Conservation (phyloP, 2,113 vertebrate genomes). For the Apodemus speciosus region DNA sequence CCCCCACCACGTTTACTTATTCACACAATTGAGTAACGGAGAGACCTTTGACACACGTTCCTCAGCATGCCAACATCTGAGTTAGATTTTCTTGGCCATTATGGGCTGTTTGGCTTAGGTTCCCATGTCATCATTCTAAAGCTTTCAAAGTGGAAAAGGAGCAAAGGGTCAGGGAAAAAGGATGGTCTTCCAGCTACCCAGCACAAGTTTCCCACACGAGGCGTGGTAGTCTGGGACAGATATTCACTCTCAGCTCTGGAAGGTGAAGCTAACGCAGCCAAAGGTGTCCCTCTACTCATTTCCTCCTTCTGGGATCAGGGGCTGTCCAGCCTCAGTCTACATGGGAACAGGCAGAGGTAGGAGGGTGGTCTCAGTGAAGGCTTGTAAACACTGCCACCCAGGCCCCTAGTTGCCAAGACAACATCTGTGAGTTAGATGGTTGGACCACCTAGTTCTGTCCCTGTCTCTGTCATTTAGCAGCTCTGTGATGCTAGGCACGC, state of each 20-base stretch:
- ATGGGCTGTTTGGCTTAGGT: conserved; percentile 7
- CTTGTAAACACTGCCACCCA: not conserved
- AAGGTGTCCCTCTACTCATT: not conserved
- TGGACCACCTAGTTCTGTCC: not conserved
- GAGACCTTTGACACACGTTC: not conserved
- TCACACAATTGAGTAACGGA: not conserved
- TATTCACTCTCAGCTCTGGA: not conserved
- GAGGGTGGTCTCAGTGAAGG: not conserved
- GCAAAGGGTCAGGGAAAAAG: not conserved
- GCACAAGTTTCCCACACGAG: not conserved
- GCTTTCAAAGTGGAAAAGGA: not conserved
- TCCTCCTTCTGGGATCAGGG: not conserved
- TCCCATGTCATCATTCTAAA: not conserved
- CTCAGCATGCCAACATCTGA: not conserved
- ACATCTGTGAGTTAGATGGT: not conserved
- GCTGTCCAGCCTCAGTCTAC: not conserved
- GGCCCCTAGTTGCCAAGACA: not conserved
- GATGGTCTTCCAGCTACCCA: not conserved
- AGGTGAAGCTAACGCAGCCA: not conserved
- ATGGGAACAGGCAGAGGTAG: not conserved
- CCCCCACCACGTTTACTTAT: not conserved
- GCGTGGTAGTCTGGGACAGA: not conserved
- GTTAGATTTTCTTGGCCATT: conserved; percentile 16
- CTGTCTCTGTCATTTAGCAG: not conserved
- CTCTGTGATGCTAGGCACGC: not conserved